Base-by-base conservation (phyloP, 2,888 invertebrate genomes). In the Microctonus brassicae region DNA sequence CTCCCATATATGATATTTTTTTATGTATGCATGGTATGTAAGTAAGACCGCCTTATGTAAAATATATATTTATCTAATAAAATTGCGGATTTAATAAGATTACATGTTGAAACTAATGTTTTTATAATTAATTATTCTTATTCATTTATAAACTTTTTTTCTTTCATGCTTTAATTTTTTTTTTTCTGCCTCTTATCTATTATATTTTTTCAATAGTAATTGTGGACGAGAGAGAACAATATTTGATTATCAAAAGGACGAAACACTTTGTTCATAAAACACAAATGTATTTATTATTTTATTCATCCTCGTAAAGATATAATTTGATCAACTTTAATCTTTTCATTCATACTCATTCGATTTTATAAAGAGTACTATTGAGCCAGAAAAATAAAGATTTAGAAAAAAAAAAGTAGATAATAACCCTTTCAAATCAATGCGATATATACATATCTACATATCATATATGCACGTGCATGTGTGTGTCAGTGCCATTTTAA, bases 21-120 rank as follows among this genome's bases (percentile, higher is more conserved):
- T 34, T 60, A 13, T 20, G 2, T 33, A 33, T 60, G 33, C 26
- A 57, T 60, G 33, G 34, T 60, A 64, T 69, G 39, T 36, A 68
- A 73, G 73, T 75, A 74, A 77, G 75, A 74, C 77, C 74, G 75
- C 17, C 74, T 62, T 77, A 72, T 73, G 63, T 73, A 75, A 72
- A 73, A 70, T 75, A 60, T 33, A 17, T 17, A 70, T 57, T 42
- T 42, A 70, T 67, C 17, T 34, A 39, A 47, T 47, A 7, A 17
- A 17, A n/a, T 17, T 24, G 26, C 13, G 2, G n/a, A 55, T 26
- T 29, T 26, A 11, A 6, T 3, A 13, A 29, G 7, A 5, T 29
- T 24, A 53, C 24, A 0, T 20, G 22, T 6, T 11, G 13, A 53
- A 53, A 53, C 11, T 53, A 11, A 7, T n/a, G 3, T 53, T 33